Evolutionary conservation across 2,113 vertebrate species (phyloP).

Genomic region (Oryzias melastigma): DNA sequence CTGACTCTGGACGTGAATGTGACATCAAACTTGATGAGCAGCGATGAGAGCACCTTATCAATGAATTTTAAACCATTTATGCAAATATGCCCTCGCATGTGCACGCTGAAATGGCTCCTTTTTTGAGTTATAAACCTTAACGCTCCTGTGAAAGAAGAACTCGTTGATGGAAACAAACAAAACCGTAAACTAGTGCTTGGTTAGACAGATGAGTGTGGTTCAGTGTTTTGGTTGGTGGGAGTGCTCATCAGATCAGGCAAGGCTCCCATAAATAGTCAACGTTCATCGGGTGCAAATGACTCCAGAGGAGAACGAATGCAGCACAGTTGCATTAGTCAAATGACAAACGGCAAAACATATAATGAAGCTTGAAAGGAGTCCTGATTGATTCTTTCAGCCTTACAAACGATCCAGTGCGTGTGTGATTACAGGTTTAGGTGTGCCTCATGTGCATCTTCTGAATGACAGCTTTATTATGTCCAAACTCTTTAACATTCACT

Average conservation of each 20-base stretch:
- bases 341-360: constrained; percentile 61
- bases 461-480: constrained; percentile 32
- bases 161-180: constrained; percentile 33
- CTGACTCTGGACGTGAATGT: constrained; percentile 40
- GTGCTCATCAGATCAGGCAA: constrained; percentile 49
- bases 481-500: constrained; percentile 26
- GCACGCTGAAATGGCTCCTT: neutral
- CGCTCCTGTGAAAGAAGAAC: constrained; percentile 36
- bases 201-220: constrained; percentile 46
- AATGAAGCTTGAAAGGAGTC: constrained; percentile 51
- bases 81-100: constrained; percentile 8
- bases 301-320: constrained; percentile 50
- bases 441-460: constrained; percentile 13
- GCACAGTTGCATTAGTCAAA: constrained; percentile 55
- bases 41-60: constrained; percentile 47
- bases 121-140: constrained; percentile 3
- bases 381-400: constrained; percentile 55
- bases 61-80: constrained; percentile 34
- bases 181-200: constrained; percentile 46
- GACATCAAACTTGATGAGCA: constrained; percentile 45
- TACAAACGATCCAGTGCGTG: constrained; percentile 26
- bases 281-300: constrained; percentile 59
- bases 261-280: constrained; percentile 69
- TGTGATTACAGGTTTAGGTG: constrained; percentile 11
- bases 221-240: constrained; percentile 43